These are phyloP conservation scores for Actinia tenebrosa DNA, from an alignment of 64 coral and sea anemone genomes.

Conservation along the genomic window DNA sequence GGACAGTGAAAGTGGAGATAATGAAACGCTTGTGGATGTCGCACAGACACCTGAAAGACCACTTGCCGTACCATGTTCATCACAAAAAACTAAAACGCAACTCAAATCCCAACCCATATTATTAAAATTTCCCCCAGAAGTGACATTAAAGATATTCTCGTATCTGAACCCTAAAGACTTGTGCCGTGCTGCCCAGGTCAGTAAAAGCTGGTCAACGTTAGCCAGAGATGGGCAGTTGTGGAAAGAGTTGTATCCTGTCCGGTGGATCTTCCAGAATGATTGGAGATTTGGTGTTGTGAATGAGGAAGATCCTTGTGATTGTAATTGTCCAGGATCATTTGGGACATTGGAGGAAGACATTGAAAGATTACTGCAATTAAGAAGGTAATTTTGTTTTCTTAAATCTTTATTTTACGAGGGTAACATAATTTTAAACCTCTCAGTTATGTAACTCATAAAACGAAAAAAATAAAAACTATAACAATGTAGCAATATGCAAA, in stretches of 20 bases:
- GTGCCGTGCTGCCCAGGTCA: slow-evolving; percentile 71
- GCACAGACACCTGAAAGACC: background rate
- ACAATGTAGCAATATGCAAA: too few relatives aligned
- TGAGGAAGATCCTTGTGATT: slow-evolving; percentile 55
- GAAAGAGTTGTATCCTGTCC: slow-evolving; percentile 80
- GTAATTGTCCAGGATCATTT: slow-evolving; percentile 47
- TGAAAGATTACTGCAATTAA: background rate
- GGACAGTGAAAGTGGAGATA: background rate
- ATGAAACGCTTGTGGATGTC: background rate
- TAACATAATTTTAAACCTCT: too few relatives aligned
- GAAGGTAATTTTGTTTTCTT: background rate
- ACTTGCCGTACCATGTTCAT: background rate
- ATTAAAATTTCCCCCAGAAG: slow-evolving; percentile 58
- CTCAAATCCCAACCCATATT: background rate
- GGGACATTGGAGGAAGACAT: background rate
- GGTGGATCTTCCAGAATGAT: slow-evolving; percentile 91
- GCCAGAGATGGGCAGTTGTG: slow-evolving; percentile 78
- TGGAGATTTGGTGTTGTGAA: slow-evolving; percentile 62
- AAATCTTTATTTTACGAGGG: too few relatives aligned
- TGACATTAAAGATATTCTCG: slow-evolving; percentile 82
- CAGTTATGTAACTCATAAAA: too few relatives aligned
- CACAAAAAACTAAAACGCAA: background rate
- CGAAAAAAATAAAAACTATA: too few relatives aligned
- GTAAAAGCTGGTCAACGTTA: slow-evolving; percentile 64
- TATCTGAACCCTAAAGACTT: slow-evolving; percentile 89